Base-by-base conservation (phyloP, 2,113 vertebrate genomes). In the Hassar affinis region DNA sequence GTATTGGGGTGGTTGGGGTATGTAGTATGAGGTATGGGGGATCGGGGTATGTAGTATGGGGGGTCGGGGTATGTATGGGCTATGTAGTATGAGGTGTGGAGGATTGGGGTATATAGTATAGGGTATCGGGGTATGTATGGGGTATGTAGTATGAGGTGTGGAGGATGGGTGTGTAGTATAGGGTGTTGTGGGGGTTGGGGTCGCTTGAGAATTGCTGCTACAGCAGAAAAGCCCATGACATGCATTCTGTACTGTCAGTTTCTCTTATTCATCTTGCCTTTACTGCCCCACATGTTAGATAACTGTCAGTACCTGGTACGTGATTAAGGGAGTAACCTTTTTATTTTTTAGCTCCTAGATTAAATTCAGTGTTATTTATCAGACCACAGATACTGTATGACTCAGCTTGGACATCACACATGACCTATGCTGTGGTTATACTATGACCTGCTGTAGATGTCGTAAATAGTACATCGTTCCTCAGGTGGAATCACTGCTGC, bases 161-260 rank as follows among this genome's bases (percentile, higher is more conserved):
- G n/a, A n/a, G n/a, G n/a, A n/a, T n/a, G n/a, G n/a, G n/a, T n/a
- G n/a, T n/a, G n/a, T n/a, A n/a, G n/a, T n/a, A n/a, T n/a, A n/a
- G n/a, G n/a, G n/a, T n/a, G n/a, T n/a, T n/a, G n/a, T n/a, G 22
- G 49, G 1, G 14, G 22, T n/a, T 3, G 18, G 69, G 61, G 20
- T 27, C 38, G 6, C 38, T 42, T 84, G 79, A 79, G 77, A 82
- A 81, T 68, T 82, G 86, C 82, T 85, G 78, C 85, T 80, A 88
- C 54, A 79, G 86, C 79, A 82, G 25, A 78, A 82, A 82, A 79
- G 62, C 79, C 61, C 69, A 85, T 87, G 75, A 30, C 85, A 86
- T 77, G 84, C 66, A 80, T 83, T 86, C 77, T 89, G 85, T 87
- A 86, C 86, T 88, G 25, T 30, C 27, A 27, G 27, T 27, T 62